Conservation (phyloP, 2,888 invertebrate species). For the Orchestes rusci region DNA sequence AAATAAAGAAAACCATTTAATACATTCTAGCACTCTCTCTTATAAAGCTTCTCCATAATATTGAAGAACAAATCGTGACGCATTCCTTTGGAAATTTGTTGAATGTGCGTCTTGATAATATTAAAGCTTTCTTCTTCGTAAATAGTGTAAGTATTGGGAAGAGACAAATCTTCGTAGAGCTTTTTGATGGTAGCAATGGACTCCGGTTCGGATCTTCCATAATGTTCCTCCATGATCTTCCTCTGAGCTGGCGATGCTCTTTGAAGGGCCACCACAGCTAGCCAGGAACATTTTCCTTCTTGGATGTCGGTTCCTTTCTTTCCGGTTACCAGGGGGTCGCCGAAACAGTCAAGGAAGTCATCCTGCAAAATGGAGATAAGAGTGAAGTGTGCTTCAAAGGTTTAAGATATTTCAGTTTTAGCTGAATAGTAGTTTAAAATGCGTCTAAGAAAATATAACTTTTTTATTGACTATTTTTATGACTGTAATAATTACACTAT, state of each 20-base stretch:
- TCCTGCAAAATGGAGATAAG: constrained; percentile 58
- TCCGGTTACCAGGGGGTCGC: constrained; percentile 76
- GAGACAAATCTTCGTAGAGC: constrained; percentile 59
- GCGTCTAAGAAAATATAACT: no score
- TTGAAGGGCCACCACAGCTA: constrained; percentile 82
- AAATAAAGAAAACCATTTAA: neutral
- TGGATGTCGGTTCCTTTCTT: constrained; percentile 89
- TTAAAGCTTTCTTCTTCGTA: constrained; percentile 82
- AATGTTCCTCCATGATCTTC: constrained; percentile 67
- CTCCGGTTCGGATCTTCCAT: constrained; percentile 48
- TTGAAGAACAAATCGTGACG: constrained; percentile 78
- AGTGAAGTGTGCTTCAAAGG: constrained; percentile 3
- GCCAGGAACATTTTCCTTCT: constrained; percentile 96
- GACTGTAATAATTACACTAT: no score
- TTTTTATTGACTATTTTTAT: no score
- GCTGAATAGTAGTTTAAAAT: no score
- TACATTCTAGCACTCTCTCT: constrained; percentile 48
- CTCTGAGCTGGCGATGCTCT: constrained; percentile 64
- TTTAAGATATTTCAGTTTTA: neutral
- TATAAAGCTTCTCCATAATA: constrained; percentile 74
- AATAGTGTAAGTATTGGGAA: constrained; percentile 68
- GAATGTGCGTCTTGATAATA: constrained; percentile 73
- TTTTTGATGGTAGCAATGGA: constrained; percentile 15
- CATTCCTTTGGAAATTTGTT: constrained; percentile 73
- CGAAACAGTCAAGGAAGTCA: constrained; percentile 88